A percentile compares a stretch with the other conserved stretches of the same genome.
Conservation (phyloP, 2,888 invertebrate species). For the Callyntrura sp. region DNA sequence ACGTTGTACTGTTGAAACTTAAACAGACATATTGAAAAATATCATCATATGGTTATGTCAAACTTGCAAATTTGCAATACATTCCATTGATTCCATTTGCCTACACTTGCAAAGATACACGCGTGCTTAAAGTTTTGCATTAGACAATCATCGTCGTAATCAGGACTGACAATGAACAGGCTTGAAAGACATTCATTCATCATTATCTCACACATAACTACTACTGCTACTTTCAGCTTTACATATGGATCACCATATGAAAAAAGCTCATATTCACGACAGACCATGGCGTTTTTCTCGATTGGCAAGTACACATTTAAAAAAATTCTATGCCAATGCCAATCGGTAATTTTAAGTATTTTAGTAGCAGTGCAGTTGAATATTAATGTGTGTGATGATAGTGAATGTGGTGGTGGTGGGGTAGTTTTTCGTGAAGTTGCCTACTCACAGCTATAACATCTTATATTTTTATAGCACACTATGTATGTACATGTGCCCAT, state of each 20-base stretch:
- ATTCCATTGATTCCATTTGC: not conserved
- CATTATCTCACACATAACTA: not conserved
- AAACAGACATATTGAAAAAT: not conserved
- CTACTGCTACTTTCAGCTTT: too few species aligned
- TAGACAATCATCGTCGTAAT: not conserved
- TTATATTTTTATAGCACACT: too few species aligned
- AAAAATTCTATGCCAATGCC: not conserved
- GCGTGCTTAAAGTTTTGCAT: not conserved
- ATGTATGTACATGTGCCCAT: not conserved
- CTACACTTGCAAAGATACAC: not conserved
- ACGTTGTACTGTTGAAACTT: not conserved
- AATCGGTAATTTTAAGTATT: slow-evolving; percentile 15
- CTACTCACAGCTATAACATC: not conserved
- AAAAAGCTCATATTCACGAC: not conserved
- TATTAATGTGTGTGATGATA: not conserved
- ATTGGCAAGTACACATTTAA: not conserved
- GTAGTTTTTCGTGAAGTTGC: not conserved
- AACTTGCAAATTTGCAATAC: not conserved
- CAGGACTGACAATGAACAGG: not conserved
- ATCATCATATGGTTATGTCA: not conserved
- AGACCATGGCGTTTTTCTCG: not conserved
- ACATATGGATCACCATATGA: not conserved
- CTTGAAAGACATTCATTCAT: not conserved
- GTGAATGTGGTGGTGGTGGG: slow-evolving; percentile 23
- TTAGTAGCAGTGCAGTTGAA: not conserved